Conservation (phyloP, 2,888 invertebrate species). For the Calameuta pallipes region DNA sequence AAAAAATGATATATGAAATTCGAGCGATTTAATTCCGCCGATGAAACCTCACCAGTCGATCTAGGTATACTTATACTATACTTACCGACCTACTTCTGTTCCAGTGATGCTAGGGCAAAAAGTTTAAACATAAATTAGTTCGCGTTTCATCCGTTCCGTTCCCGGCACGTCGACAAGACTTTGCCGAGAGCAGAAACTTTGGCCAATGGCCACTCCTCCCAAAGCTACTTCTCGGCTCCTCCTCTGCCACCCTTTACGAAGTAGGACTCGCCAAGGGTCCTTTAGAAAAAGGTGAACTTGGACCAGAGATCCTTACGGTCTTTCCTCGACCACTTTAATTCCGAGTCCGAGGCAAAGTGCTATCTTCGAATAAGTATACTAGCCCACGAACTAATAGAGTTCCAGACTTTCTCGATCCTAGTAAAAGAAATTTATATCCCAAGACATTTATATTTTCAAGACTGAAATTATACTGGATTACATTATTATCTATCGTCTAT, state of each 20-base stretch:
- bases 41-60: background rate
- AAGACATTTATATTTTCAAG: background rate
- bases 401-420: background rate
- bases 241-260: background rate
- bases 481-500: background rate
- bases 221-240: background rate
- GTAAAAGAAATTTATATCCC: background rate
- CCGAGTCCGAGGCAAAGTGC: background rate
- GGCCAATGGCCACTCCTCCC: background rate
- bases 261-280: background rate
- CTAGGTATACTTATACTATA: background rate
- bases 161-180: background rate
- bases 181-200: background rate
- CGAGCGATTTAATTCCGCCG: background rate
- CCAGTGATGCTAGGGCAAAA: background rate
- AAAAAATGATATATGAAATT: background rate
- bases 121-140: conserved; percentile 6
- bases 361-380: background rate
- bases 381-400: background rate
- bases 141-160: background rate
- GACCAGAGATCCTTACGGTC: background rate
- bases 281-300: background rate
- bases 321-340: background rate
- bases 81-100: background rate
- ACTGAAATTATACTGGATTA: background rate